phyloP scores from a whole-genome alignment of 2,888 invertebrate species.

The Biston stratarius region DNA sequence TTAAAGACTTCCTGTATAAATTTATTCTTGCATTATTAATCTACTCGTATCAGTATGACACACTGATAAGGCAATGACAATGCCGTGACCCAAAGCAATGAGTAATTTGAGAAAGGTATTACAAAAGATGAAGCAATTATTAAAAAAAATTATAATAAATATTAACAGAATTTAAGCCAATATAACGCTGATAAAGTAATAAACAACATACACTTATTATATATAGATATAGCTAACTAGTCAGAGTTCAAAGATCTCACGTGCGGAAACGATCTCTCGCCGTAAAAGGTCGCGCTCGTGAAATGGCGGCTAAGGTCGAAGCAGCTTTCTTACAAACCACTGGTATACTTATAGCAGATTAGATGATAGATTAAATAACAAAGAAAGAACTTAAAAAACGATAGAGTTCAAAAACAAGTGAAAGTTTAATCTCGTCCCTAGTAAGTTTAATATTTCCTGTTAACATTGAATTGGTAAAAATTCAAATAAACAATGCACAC shows the following conservation, averaged over 20 bases:
- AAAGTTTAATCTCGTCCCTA: not conserved
- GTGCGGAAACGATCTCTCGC: slow-evolving; percentile 38
- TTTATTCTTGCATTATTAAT: not conserved
- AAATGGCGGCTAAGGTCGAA: slow-evolving; percentile 55
- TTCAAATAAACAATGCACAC: slow-evolving; percentile 12
- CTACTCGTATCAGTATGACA: slow-evolving; percentile 3
- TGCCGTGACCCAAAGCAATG: not conserved
- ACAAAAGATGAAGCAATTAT: not conserved
- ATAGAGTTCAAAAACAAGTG: not conserved
- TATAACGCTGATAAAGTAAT: not conserved
- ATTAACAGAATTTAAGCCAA: not conserved
- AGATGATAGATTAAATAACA: not conserved
- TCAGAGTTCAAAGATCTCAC: slow-evolving; percentile 43
- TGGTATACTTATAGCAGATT: not conserved
- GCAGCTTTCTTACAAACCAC: slow-evolving; percentile 55
- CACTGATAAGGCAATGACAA: not conserved
- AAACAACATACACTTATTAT: slow-evolving; percentile 22
- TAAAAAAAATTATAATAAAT: not conserved
- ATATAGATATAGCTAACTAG: slow-evolving; percentile 28
- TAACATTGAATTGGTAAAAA: slow-evolving; percentile 4
- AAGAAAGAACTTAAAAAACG: not conserved
- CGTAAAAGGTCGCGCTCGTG: slow-evolving; percentile 60
- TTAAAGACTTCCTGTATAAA: slow-evolving; percentile 4
- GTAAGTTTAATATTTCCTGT: not conserved
- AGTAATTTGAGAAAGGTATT: not conserved